phyloP scores from a whole-genome alignment of 2,888 invertebrate species.

The Colletes collaris region DNA sequence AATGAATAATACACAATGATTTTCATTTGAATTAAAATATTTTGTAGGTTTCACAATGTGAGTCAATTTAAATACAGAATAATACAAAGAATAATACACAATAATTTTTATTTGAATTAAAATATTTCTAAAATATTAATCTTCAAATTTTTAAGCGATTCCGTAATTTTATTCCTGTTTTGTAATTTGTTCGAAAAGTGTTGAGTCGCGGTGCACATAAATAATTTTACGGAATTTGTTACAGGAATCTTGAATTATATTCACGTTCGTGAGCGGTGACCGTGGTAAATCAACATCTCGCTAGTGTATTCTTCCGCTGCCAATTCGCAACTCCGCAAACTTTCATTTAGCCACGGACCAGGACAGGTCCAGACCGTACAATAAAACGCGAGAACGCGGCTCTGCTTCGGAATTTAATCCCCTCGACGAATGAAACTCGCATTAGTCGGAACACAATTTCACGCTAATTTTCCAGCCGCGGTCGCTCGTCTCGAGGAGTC shows the following conservation, averaged over 20 bases:
- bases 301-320: conserved; percentile 18
- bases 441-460: conserved; percentile 57
- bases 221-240: background rate
- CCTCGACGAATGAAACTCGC: conserved; percentile 50
- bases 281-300: conserved; percentile 22
- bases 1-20: too few relatives aligned
- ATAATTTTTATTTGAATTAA: too few relatives aligned
- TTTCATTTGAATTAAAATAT: too few relatives aligned
- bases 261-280: background rate
- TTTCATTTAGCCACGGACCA: conserved; percentile 36
- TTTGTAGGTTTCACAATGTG: too few relatives aligned
- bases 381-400: conserved; percentile 35
- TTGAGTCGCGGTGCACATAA: too few relatives aligned
- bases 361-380: background rate
- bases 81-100: too few relatives aligned
- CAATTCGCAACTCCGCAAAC: conserved; percentile 47
- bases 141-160: too few relatives aligned
- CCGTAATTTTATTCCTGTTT: too few relatives aligned
- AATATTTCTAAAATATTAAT: too few relatives aligned
- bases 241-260: conserved; percentile 3
- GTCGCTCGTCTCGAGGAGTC: conserved; percentile 23
- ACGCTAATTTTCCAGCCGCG: conserved; percentile 53
- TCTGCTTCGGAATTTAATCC: conserved; percentile 52
- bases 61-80: too few relatives aligned
- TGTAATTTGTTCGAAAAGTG: too few relatives aligned